These are phyloP conservation scores for Caenorhabditis japonica DNA, from an alignment of 2,888 invertebrate species.

Conservation along the genomic window DNA sequence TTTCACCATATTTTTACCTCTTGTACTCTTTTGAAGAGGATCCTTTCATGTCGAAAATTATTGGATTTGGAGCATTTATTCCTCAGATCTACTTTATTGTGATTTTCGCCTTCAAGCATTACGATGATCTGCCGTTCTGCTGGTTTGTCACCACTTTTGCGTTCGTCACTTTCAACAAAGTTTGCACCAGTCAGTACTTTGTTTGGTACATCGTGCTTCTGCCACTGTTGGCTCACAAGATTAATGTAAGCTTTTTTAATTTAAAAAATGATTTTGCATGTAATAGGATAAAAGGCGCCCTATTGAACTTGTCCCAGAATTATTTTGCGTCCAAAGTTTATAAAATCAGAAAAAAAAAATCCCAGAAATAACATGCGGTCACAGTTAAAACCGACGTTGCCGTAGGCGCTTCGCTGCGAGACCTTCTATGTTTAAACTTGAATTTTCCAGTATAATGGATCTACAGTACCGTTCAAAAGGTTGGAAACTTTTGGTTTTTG, in stretches of 20 bases:
- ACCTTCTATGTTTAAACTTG: too few relatives aligned
- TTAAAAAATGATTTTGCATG: too few relatives aligned
- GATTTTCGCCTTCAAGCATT: constrained; percentile 71
- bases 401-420: too few relatives aligned
- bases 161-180: constrained; percentile 91
- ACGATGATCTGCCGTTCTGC: constrained; percentile 85
- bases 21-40: constrained; percentile 85
- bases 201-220: constrained; percentile 93
- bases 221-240: constrained; percentile 82
- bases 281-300: too few relatives aligned
- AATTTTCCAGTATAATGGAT: too few relatives aligned
- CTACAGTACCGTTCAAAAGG: too few relatives aligned
- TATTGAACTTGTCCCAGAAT: too few relatives aligned
- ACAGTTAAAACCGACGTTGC: too few relatives aligned
- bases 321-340: too few relatives aligned
- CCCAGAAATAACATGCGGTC: too few relatives aligned
- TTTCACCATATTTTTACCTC: constrained; percentile 93
- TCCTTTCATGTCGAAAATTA: constrained; percentile 42
- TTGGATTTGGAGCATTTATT: constrained; percentile 71
- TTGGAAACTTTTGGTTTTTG: too few relatives aligned
- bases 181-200: constrained; percentile 92
- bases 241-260: constrained; percentile 52
- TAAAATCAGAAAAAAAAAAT: too few relatives aligned
- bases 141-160: constrained; percentile 88
- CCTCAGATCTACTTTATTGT: constrained; percentile 67